These are phyloP conservation scores for Aphelenchoides bicaudatus DNA, from an alignment of 2,888 invertebrate genomes.

Conservation along the genomic window DNA sequence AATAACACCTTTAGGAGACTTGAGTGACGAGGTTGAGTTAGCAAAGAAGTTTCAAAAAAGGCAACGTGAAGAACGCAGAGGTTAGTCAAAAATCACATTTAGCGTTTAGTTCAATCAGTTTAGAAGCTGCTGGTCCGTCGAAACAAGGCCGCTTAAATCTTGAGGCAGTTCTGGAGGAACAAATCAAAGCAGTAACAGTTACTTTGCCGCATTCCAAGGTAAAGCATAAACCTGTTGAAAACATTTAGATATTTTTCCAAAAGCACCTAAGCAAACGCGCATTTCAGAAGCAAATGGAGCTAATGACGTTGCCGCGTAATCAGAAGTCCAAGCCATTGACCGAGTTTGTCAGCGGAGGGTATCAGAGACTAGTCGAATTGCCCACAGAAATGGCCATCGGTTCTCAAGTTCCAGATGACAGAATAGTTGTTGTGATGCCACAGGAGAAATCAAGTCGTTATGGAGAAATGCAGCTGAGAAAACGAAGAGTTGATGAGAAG, in stretches of 20 bases:
- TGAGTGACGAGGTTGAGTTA: constrained; percentile 19
- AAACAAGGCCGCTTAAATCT: constrained; percentile 4
- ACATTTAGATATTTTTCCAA: too few species aligned
- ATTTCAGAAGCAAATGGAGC: constrained; percentile 9
- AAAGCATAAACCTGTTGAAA: too few species aligned
- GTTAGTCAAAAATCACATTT: too few species aligned
- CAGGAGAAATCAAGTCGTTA: constrained; percentile 33
- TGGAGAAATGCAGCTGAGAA: constrained; percentile 35
- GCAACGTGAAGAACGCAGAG: constrained; percentile 5
- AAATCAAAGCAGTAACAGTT: not conserved
- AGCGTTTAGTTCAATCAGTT: not conserved
- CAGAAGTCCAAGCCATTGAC: not conserved
- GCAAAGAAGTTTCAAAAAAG: constrained; percentile 15
- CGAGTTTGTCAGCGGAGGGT: constrained; percentile 2
- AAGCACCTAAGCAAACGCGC: too few species aligned
- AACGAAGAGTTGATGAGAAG: constrained; percentile 23
- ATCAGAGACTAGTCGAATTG: constrained; percentile 4
- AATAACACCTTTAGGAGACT: constrained; percentile 3
- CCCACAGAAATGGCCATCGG: constrained; percentile 26
- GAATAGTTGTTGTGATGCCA: constrained; percentile 35
- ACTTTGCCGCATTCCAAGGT: constrained; percentile 13
- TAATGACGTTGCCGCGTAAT: constrained; percentile 21
- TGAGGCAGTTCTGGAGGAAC: constrained; percentile 3
- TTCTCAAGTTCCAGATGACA: constrained; percentile 30
- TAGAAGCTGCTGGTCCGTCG: constrained; percentile 4